These are phyloP conservation scores for Parazoanthus atlanticus DNA, from an alignment of 92 coral and sea anemone species.

Conservation along the genomic window DNA sequence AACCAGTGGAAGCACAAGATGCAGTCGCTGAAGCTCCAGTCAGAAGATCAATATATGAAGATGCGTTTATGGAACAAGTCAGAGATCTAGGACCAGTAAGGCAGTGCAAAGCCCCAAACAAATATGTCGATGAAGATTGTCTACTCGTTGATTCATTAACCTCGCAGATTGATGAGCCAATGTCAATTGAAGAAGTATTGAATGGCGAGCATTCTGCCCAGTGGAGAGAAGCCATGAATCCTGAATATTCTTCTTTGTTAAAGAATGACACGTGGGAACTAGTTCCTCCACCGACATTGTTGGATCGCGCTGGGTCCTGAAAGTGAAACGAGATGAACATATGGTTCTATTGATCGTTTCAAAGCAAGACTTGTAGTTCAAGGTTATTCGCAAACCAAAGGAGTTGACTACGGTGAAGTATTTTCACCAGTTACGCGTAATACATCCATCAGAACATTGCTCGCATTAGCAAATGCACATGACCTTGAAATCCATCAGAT, in stretches of 20 bases:
- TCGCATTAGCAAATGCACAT: conserved; percentile 64
- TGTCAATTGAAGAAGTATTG: conserved; percentile 66
- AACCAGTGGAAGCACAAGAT: conserved; percentile 62
- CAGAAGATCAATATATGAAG: conserved; percentile 58
- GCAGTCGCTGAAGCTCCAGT: conserved; percentile 36
- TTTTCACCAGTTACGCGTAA: conserved; percentile 69
- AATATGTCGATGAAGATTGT: conserved; percentile 62
- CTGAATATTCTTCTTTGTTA: conserved; percentile 57
- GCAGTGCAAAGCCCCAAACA: conserved; percentile 61
- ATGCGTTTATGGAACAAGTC: conserved; percentile 60
- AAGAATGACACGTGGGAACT: conserved; percentile 66
- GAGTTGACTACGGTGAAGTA: conserved; percentile 66
- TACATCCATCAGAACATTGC: conserved; percentile 59
- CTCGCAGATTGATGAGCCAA: conserved; percentile 70
- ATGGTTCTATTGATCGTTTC: conserved; percentile 62
- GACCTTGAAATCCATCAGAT: conserved; percentile 63
- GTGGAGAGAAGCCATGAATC: conserved; percentile 62
- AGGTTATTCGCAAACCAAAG: conserved; percentile 71
- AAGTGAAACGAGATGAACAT: conserved; percentile 60
- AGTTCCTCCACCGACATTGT: conserved; percentile 60
- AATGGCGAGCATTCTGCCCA: conserved; percentile 59
- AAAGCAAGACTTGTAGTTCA: conserved; percentile 71
- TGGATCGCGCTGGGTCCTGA: conserved; percentile 71
- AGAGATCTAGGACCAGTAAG: conserved; percentile 56
- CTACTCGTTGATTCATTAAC: conserved; percentile 49